phyloP scores from a whole-genome alignment of 2,113 vertebrate species.

The Thymallus thymallus region DNA sequence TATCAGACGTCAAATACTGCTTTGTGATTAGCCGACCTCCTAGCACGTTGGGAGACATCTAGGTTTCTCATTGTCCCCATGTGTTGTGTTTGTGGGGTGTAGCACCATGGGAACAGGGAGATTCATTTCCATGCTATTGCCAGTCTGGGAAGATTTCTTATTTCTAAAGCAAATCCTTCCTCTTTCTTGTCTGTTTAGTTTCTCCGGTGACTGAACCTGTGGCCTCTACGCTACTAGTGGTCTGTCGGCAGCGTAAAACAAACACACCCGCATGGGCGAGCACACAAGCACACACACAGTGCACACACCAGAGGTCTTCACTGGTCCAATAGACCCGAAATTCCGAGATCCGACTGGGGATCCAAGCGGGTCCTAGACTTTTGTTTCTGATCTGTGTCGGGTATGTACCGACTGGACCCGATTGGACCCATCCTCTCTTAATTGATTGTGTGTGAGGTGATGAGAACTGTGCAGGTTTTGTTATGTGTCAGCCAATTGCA shows the following conservation, averaged over 20 bases:
- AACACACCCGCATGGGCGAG: neutral
- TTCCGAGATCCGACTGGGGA: no score
- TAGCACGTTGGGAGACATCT: neutral
- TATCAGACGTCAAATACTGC: constrained; percentile 4
- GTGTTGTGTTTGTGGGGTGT: constrained; percentile 12
- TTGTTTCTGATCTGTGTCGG: no score
- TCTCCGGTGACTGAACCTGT: constrained; percentile 19
- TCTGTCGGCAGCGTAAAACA: neutral
- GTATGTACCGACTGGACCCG: no score
- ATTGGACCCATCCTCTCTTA: no score
- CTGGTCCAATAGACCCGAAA: no score
- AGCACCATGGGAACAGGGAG: constrained; percentile 31
- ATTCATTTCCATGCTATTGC: constrained; percentile 28
- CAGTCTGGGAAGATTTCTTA: constrained; percentile 20
- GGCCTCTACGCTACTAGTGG: neutral
- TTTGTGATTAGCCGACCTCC: constrained; percentile 13
- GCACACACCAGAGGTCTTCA: neutral
- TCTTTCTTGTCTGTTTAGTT: constrained; percentile 13
- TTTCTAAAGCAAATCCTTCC: neutral
- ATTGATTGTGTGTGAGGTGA: no score
- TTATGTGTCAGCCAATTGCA: no score
- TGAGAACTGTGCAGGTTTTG: no score
- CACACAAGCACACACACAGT: neutral
- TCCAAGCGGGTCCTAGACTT: neutral
- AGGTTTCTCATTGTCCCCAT: constrained; percentile 5